Conservation (phyloP, 2,113 vertebrate species). For the Isurus oxyrinchus region DNA sequence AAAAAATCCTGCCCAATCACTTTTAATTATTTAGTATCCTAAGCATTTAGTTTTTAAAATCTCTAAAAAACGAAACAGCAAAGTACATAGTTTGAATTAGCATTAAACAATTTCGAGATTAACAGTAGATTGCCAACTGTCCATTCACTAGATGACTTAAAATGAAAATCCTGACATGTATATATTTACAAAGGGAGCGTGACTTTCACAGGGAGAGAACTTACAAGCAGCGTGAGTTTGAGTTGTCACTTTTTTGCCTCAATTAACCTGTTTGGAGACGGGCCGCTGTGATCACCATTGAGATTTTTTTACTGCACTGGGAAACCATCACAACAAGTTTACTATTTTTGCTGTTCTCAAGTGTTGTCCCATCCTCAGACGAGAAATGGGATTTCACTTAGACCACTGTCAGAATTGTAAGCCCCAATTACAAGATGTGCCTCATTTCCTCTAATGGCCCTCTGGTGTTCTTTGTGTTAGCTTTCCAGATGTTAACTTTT, state of each 20-base stretch:
- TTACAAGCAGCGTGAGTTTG: background rate
- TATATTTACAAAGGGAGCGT: background rate
- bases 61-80: background rate
- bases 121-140: background rate
- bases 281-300: background rate
- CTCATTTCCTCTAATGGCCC: background rate
- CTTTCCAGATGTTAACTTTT: background rate
- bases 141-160: background rate
- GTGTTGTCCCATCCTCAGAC: background rate
- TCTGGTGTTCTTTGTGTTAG: background rate
- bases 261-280: too few relatives aligned
- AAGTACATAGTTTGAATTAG: background rate
- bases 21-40: background rate
- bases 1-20: background rate
- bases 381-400: background rate
- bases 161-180: background rate
- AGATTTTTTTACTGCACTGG: background rate
- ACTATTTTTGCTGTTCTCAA: background rate
- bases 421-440: background rate
- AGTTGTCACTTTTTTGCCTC: background rate
- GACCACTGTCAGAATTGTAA: background rate
- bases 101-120: background rate
- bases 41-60: background rate
- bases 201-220: background rate
- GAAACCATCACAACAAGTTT: background rate